Conservation (phyloP, 2,888 invertebrate species). For the Thereva unica region DNA sequence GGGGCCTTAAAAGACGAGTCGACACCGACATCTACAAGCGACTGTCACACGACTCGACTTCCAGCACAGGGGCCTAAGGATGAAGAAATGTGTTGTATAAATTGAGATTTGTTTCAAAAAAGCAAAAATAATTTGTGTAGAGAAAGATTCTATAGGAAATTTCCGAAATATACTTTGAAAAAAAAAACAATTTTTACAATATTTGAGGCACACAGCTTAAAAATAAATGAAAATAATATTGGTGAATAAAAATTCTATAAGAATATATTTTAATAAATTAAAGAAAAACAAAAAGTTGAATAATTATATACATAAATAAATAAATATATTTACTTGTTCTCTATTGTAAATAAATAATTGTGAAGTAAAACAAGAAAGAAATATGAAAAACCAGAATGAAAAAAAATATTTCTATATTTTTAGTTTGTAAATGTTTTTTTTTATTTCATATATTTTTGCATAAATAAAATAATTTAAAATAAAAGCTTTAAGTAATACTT, state of each 20-base stretch:
- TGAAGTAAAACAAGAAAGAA: constrained; percentile 14
- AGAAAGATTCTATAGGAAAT: too few relatives aligned
- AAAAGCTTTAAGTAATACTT: background rate
- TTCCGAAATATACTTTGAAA: too few relatives aligned
- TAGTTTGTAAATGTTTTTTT: constrained; percentile 32
- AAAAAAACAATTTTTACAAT: background rate
- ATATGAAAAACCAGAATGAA: background rate
- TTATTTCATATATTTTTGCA: constrained; percentile 33
- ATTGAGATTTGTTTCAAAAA: too few relatives aligned
- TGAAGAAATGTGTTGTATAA: too few relatives aligned
- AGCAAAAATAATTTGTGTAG: too few relatives aligned
- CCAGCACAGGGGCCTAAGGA: too few relatives aligned
- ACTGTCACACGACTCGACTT: too few relatives aligned
- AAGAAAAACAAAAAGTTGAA: constrained; percentile 12
- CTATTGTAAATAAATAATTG: constrained; percentile 28
- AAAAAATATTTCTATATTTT: constrained; percentile 23
- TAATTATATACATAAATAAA: constrained; percentile 15
- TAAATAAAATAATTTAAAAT: constrained; percentile 21
- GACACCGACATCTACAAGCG: too few relatives aligned
- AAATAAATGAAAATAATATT: background rate
- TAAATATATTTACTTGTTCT: constrained; percentile 29
- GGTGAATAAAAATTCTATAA: constrained; percentile 23
- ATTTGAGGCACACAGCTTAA: background rate
- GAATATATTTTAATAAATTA: constrained; percentile 32
- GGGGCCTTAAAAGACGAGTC: too few relatives aligned